phyloP scores from a whole-genome alignment of 92 coral and sea anemone genomes.

The Chrysogorgia sp. region DNA sequence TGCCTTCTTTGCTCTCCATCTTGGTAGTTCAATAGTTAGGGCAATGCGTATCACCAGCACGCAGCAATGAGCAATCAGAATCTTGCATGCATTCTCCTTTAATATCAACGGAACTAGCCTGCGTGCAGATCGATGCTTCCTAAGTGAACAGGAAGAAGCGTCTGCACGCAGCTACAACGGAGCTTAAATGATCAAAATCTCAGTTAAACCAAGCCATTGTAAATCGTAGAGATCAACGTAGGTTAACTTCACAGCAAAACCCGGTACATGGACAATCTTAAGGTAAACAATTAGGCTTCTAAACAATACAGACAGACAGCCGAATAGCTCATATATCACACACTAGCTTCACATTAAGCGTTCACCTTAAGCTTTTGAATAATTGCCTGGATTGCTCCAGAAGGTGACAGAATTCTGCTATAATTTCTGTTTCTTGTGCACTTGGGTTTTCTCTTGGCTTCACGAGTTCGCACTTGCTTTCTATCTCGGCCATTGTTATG shows the following conservation, averaged over 20 bases:
- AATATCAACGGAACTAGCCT: no score
- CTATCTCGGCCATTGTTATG: constrained; percentile 14
- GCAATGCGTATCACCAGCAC: no score
- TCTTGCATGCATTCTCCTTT: no score
- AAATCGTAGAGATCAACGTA: background rate
- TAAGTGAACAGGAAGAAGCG: no score
- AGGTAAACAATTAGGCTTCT: background rate
- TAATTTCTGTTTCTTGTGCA: constrained; percentile 68
- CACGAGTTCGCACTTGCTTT: background rate
- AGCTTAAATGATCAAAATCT: background rate
- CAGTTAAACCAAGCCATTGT: background rate
- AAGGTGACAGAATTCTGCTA: constrained; percentile 88
- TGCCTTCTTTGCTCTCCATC: no score
- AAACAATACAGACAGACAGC: background rate
- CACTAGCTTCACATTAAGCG: background rate
- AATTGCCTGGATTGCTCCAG: constrained; percentile 84
- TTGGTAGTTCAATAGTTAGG: no score
- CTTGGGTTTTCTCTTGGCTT: background rate
- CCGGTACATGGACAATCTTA: background rate
- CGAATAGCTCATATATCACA: background rate
- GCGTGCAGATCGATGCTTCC: no score
- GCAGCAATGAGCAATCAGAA: no score
- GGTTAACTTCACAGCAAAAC: background rate
- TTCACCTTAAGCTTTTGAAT: constrained; percentile 84
- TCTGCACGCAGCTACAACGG: background rate